phyloP scores from a whole-genome alignment of 2,888 invertebrate species.

The Drosophila algonquin region DNA sequence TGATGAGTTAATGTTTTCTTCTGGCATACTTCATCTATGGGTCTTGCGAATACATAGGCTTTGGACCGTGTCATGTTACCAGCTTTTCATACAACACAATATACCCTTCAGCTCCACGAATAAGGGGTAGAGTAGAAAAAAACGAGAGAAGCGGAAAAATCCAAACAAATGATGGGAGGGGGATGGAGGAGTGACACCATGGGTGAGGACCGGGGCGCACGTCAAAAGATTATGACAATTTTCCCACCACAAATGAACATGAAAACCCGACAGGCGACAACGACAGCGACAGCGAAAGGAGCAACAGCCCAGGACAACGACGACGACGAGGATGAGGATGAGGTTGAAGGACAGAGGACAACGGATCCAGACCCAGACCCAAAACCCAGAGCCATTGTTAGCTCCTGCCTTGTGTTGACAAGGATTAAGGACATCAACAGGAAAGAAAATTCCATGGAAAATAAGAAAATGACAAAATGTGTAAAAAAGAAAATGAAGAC shows the following conservation, averaged over 20 bases:
- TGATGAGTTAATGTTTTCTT: too few relatives aligned
- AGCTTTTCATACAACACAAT: neutral
- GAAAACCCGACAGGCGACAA: slow-evolving; percentile 69
- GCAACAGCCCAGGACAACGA: slow-evolving; percentile 54
- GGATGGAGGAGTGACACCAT: neutral
- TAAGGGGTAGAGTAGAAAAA: slow-evolving; percentile 15
- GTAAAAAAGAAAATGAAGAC: slow-evolving; percentile 20
- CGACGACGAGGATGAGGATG: slow-evolving; percentile 30
- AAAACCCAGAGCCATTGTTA: slow-evolving; percentile 60
- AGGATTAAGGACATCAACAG: slow-evolving; percentile 68
- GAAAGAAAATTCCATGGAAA: slow-evolving; percentile 53
- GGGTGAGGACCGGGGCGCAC: slow-evolving; percentile 49
- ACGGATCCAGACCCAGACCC: neutral
- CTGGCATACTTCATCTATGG: too few relatives aligned
- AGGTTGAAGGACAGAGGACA: slow-evolving; percentile 12
- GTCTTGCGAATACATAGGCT: too few relatives aligned
- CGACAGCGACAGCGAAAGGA: slow-evolving; percentile 24
- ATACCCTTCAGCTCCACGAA: neutral
- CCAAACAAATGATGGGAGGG: slow-evolving; percentile 30
- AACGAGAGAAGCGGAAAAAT: slow-evolving; percentile 11
- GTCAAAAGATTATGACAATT: slow-evolving; percentile 83
- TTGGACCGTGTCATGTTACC: too few relatives aligned
- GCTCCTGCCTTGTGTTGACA: slow-evolving; percentile 72
- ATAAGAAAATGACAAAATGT: slow-evolving; percentile 58
- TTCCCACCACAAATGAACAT: slow-evolving; percentile 81